Evolutionary conservation across 37 sponge, comb jelly and placozoan genomes (phyloP).

Genomic region (Amphimedon queenslandica): DNA sequence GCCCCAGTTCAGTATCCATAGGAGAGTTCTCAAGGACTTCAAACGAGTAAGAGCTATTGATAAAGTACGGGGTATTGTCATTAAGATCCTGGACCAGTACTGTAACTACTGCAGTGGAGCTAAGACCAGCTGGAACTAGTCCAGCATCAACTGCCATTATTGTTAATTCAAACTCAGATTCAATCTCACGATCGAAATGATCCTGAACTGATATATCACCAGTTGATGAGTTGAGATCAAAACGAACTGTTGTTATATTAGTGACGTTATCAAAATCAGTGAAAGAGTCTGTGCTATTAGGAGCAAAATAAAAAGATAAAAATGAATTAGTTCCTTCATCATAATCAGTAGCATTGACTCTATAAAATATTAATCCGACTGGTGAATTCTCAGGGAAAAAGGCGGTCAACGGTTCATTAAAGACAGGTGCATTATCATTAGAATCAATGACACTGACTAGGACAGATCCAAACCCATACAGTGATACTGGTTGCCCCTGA

Average conservation of each 20-base stretch:
- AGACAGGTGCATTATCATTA: slow-evolving; percentile 52
- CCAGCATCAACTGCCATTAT: slow-evolving; percentile 64
- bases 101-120: slow-evolving; percentile 24
- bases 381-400: not conserved
- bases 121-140: slow-evolving; percentile 23
- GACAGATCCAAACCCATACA: not conserved
- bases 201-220: slow-evolving; percentile 41
- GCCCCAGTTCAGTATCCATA: slow-evolving; percentile 20
- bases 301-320: slow-evolving; percentile 28
- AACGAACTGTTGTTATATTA: slow-evolving; percentile 24
- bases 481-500: not conserved
- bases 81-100: slow-evolving; percentile 40
- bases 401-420: slow-evolving; percentile 5
- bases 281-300: not conserved
- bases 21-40: slow-evolving; percentile 47
- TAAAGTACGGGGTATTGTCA: slow-evolving; percentile 49
- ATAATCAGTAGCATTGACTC: slow-evolving; percentile 23
- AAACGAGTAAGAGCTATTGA: slow-evolving; percentile 18
- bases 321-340: slow-evolving; percentile 52
- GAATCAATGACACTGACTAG: slow-evolving; percentile 19
- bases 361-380: not conserved
- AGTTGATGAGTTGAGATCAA: slow-evolving; percentile 20
- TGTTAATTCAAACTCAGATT: slow-evolving; percentile 12
- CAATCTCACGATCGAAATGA: slow-evolving; percentile 54
- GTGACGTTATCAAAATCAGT: slow-evolving; percentile 11